Conservation (phyloP, 2,797 vertebrate species). For the Carcharodon carcharias region DNA sequence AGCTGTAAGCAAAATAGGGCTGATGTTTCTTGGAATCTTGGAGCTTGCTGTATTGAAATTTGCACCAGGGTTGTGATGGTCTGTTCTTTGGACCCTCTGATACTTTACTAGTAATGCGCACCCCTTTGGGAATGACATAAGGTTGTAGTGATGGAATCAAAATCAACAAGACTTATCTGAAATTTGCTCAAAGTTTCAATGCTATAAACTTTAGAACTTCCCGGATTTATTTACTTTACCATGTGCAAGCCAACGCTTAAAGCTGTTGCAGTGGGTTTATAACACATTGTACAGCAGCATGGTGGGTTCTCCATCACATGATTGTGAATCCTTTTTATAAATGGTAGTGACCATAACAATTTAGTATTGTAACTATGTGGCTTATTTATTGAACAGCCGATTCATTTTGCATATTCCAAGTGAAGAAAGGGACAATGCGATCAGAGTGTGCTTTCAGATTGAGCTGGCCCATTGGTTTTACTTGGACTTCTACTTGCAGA, state of each 20-base stretch:
- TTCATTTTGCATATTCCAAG: conserved; percentile 99
- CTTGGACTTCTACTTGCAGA: conserved; percentile 96
- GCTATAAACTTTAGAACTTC: too few species aligned
- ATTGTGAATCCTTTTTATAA: conserved; percentile 34
- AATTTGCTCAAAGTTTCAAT: background rate
- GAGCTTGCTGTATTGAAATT: background rate
- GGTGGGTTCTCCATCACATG: background rate
- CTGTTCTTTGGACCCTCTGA: background rate
- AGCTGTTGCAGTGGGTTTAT: background rate
- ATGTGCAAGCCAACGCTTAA: background rate
- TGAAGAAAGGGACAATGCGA: conserved; percentile 95
- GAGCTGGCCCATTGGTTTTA: conserved; percentile 99
- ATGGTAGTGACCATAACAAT: conserved; percentile 38
- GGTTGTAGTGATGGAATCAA: background rate
- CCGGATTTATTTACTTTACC: conserved; percentile 19
- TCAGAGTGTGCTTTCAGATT: conserved; percentile 96
- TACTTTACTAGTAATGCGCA: background rate
- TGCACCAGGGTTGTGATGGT: background rate
- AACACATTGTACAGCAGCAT: background rate
- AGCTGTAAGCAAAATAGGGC: background rate
- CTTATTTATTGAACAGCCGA: conserved; percentile 61
- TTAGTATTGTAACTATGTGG: conserved; percentile 31
- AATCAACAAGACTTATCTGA: background rate
- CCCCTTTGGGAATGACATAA: background rate
- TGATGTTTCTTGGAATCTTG: background rate